Evolutionary conservation across 2,888 invertebrate genomes (phyloP).

Genomic region (Pseudococcus longispinus): DNA sequence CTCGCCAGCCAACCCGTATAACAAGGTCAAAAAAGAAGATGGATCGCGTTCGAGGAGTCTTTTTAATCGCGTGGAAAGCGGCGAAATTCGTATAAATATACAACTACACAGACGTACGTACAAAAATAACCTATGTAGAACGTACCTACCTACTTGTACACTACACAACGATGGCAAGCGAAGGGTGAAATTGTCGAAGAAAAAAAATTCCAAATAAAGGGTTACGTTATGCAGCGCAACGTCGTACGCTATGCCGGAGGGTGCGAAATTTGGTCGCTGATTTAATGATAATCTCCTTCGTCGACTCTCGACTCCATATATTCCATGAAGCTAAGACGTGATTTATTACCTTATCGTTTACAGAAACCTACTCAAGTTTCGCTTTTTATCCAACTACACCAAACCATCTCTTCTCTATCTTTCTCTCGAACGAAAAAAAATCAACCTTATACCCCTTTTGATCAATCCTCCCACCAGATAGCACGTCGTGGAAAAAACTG

Average conservation of each 20-base stretch:
- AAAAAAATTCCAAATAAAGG: slow-evolving; percentile 45
- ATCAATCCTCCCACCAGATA: background rate
- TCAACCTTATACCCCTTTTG: background rate
- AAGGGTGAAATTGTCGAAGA: background rate
- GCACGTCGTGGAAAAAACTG: background rate
- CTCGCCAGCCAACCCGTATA: background rate
- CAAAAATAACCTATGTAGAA: slow-evolving; percentile 32
- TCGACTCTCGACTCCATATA: background rate
- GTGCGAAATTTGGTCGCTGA: slow-evolving; percentile 49
- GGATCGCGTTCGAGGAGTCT: slow-evolving; percentile 29
- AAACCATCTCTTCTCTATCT: background rate
- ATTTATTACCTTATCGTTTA: slow-evolving; percentile 51
- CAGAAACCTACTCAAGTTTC: background rate
- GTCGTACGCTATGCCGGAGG: background rate
- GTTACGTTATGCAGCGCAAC: background rate
- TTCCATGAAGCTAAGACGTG: slow-evolving; percentile 22
- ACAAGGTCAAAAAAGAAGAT: slow-evolving; percentile 47
- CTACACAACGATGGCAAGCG: background rate
- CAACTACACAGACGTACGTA: background rate
- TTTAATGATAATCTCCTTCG: slow-evolving; percentile 48
- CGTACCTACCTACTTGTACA: background rate
- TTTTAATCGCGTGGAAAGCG: background rate
- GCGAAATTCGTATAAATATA: background rate
- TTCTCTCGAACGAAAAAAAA: background rate
- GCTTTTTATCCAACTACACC: background rate